phyloP scores from a whole-genome alignment of 35 echinoderm and acorn worm species.

The Chiridota heheva region DNA sequence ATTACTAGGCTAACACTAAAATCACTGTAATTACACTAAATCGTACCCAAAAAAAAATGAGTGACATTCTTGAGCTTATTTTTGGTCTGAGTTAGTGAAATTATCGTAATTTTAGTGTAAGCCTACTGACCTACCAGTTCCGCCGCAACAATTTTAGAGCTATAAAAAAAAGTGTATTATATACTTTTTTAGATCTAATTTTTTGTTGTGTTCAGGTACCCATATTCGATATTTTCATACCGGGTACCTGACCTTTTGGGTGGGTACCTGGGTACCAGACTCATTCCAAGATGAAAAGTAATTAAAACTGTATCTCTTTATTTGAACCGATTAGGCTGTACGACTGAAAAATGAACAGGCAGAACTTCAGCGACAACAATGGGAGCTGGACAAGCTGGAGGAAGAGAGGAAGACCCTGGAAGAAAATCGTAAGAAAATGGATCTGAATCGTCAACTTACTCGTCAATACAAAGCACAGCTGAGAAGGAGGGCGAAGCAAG shows the following conservation, averaged over 20 bases:
- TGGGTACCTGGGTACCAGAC: not conserved
- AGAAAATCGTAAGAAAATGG: slow-evolving; percentile 69
- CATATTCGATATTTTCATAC: not conserved
- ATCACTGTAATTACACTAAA: no score
- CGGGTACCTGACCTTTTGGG: not conserved
- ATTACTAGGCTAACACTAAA: no score
- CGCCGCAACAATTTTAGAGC: not conserved
- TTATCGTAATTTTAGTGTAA: no score
- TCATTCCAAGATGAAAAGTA: not conserved
- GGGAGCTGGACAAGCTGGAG: slow-evolving; percentile 86
- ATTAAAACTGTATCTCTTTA: not conserved
- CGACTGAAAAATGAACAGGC: slow-evolving; percentile 76
- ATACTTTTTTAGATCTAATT: not conserved
- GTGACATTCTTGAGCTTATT: no score
- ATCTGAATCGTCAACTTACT: slow-evolving; percentile 60
- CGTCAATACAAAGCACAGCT: slow-evolving; percentile 96
- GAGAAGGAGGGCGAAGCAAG: slow-evolving; percentile 78
- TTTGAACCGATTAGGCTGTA: slow-evolving; percentile 59
- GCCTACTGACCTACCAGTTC: no score
- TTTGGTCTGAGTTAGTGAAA: no score
- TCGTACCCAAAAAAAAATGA: no score
- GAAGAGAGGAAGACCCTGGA: slow-evolving; percentile 75
- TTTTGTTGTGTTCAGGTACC: not conserved
- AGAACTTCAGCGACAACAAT: slow-evolving; percentile 60
- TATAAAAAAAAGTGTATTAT: not conserved